A percentile compares a stretch with the other conserved stretches of the same genome.
Evolutionary conservation across 2,888 invertebrate genomes (phyloP).

Genomic region (Mesopsocus fuscifrons): DNA sequence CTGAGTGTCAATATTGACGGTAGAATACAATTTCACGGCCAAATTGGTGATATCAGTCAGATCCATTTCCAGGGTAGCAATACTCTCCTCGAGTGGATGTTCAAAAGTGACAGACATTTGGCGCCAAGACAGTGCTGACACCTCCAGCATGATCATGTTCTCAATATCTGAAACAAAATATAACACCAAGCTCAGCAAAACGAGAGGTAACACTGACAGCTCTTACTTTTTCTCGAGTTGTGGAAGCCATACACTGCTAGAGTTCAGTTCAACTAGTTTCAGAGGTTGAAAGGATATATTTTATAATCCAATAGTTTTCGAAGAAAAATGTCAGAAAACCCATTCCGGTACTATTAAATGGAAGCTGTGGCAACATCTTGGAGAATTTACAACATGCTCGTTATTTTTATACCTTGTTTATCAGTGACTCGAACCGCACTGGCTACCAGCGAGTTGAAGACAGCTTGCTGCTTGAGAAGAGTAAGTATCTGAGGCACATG

Average conservation of each 20-base stretch:
- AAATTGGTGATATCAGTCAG: slow-evolving; percentile 61
- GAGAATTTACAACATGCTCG: too few species aligned
- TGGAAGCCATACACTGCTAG: too few species aligned
- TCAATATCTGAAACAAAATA: slow-evolving; percentile 37
- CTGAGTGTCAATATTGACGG: slow-evolving; percentile 28
- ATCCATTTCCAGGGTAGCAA: slow-evolving; percentile 83
- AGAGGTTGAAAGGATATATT: too few species aligned
- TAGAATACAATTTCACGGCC: slow-evolving; percentile 55
- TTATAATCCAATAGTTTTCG: too few species aligned
- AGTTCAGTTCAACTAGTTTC: too few species aligned
- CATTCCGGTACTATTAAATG: too few species aligned
- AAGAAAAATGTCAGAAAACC: slow-evolving; percentile 2
- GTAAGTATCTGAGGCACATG: slow-evolving; percentile 77
- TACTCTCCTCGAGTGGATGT: slow-evolving; percentile 79
- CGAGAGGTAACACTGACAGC: neutral
- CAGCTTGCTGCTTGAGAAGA: slow-evolving; percentile 69
- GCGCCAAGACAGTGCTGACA: slow-evolving; percentile 74
- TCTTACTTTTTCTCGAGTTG: neutral
- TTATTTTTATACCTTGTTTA: slow-evolving; percentile 68
- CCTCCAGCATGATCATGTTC: slow-evolving; percentile 72
- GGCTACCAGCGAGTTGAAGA: slow-evolving; percentile 74
- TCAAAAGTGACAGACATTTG: slow-evolving; percentile 81
- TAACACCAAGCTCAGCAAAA: slow-evolving; percentile 10
- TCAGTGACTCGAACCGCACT: slow-evolving; percentile 74
- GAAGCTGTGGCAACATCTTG: too few species aligned